Evolutionary conservation across 2,113 vertebrate genomes (phyloP).

Genomic region (Prunella himalayana): DNA sequence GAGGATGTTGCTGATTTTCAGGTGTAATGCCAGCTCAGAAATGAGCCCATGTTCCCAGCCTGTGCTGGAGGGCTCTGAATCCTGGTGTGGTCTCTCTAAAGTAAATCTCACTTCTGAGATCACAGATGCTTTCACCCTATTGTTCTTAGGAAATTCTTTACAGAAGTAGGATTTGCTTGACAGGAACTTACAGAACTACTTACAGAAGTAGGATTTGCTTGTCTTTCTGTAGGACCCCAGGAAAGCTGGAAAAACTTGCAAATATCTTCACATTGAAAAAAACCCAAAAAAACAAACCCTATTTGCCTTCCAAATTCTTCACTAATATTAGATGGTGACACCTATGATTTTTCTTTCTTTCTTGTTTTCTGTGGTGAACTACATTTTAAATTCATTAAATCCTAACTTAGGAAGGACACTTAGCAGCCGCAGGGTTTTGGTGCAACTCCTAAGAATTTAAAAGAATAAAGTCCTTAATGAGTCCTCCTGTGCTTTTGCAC

Average conservation of each 20-base stretch:
- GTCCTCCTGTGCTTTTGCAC: not conserved
- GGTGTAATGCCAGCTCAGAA: not conserved
- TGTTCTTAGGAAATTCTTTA: not conserved
- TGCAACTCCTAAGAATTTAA: slow-evolving; percentile 11
- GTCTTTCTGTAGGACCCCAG: not conserved
- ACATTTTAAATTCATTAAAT: slow-evolving; percentile 20
- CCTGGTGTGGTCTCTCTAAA: not conserved
- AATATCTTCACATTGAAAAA: not conserved
- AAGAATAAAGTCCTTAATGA: slow-evolving; percentile 6
- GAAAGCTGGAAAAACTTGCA: not conserved
- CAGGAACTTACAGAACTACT: not conserved
- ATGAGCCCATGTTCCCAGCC: not conserved
- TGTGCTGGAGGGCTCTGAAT: not conserved
- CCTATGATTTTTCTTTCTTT: not conserved
- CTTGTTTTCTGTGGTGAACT: not conserved
- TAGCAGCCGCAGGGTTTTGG: not conserved
- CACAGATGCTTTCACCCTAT: not conserved
- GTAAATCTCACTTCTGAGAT: not conserved
- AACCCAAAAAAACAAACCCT: not conserved
- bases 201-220: not conserved
- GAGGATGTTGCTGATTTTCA: not conserved
- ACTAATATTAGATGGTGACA: not conserved
- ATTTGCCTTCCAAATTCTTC: slow-evolving; percentile 4
- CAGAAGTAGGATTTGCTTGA: not conserved
- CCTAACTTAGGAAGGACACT: not conserved